A percentile compares a stretch with the other conserved stretches of the same genome.
Evolutionary conservation across 2,888 invertebrate genomes (phyloP).

Genomic region (Amphipyra tragopoginis): DNA sequence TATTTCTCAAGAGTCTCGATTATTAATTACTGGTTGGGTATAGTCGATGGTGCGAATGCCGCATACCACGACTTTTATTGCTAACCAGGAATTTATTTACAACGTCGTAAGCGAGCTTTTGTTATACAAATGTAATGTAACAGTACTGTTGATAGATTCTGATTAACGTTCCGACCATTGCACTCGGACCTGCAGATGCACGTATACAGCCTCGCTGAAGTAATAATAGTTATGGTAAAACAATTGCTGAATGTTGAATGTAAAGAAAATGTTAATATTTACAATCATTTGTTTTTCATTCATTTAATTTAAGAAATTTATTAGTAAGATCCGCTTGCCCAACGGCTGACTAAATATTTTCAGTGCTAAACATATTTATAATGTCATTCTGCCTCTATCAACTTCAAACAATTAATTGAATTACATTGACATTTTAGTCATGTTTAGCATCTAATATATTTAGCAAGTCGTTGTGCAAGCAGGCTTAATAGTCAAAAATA

Average conservation of each 20-base stretch:
- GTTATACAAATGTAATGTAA: conserved; percentile 72
- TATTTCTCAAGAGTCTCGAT: conserved; percentile 32
- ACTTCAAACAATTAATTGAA: too few species aligned
- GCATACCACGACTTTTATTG: conserved; percentile 63
- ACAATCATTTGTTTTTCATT: too few species aligned
- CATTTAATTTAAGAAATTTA: too few species aligned
- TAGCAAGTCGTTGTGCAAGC: too few species aligned
- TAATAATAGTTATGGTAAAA: not conserved
- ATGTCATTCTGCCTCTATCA: too few species aligned
- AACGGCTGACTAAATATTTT: too few species aligned
- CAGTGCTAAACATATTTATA: too few species aligned
- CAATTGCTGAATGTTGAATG: not conserved
- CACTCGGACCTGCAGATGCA: conserved; percentile 29
- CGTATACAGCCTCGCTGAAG: conserved; percentile 3
- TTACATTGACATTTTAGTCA: too few species aligned
- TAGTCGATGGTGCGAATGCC: conserved; percentile 59
- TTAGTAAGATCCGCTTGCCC: too few species aligned
- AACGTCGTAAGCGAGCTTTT: conserved; percentile 65
- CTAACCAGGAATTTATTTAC: conserved; percentile 67
- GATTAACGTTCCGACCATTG: conserved; percentile 62
- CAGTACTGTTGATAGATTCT: conserved; percentile 67
- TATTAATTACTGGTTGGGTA: conserved; percentile 40
- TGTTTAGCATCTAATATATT: too few species aligned
- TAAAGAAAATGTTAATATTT: too few species aligned
- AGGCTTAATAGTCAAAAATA: too few species aligned